phyloP scores from a whole-genome alignment of 2,797 vertebrate species.

The Anguilla pacifica region DNA sequence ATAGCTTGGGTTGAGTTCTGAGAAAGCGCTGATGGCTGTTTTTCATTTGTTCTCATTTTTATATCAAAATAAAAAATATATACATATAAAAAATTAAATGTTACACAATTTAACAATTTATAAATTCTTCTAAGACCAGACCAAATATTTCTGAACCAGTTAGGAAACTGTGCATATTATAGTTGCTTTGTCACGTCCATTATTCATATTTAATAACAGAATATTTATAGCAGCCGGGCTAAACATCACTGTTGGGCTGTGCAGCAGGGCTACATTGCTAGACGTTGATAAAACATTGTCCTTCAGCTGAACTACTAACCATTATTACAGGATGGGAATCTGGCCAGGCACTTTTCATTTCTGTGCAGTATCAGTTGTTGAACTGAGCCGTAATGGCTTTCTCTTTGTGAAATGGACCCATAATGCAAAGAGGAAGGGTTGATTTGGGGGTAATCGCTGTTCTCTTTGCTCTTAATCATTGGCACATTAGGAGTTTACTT shows the following conservation, averaged over 20 bases:
- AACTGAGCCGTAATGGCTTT: background rate
- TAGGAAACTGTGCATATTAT: background rate
- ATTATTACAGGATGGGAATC: slow-evolving; percentile 1
- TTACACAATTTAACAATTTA: background rate
- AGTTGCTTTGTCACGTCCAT: background rate
- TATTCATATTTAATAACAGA: background rate
- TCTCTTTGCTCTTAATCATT: slow-evolving; percentile 69
- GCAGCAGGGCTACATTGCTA: slow-evolving; percentile 4
- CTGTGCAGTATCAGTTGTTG: background rate
- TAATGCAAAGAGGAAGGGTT: slow-evolving; percentile 25
- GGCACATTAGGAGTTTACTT: slow-evolving; percentile 72
- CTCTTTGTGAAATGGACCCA: background rate
- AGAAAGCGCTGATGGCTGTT: background rate
- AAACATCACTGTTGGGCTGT: background rate
- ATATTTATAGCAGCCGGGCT: background rate
- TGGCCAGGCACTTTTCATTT: slow-evolving; percentile 4
- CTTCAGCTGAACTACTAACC: slow-evolving; percentile 1
- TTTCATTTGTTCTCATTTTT: background rate
- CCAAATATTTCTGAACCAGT: background rate
- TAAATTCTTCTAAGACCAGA: background rate
- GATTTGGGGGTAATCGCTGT: slow-evolving; percentile 55
- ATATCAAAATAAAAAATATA: too few species aligned
- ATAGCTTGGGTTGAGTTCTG: background rate
- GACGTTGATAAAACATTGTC: slow-evolving; percentile 20
- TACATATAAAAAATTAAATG: background rate